Base-by-base conservation (phyloP, 35 echinoderm and acorn worm genomes). In the Chiridota heheva region DNA sequence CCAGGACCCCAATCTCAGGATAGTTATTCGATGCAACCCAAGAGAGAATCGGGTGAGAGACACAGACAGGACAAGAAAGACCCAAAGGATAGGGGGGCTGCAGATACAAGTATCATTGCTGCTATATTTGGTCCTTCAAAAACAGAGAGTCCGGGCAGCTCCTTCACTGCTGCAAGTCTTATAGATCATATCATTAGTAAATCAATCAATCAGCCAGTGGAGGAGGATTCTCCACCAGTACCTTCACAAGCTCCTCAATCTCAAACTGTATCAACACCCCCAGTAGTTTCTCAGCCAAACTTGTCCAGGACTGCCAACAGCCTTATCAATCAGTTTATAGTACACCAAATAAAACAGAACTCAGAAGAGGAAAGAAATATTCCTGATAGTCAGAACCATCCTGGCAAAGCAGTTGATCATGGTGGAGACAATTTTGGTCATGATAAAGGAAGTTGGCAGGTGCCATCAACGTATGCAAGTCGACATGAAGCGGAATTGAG, bases 101-200 rank as follows among this genome's bases (percentile, higher is more conserved):
- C 51, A 29, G 0, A 55, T n/a, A n/a, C n/a, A n/a, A n/a, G n/a
- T n/a, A n/a, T n/a, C n/a, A n/a, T n/a, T n/a, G n/a, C n/a, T n/a
- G n/a, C n/a, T n/a, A n/a, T n/a, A n/a, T n/a, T n/a, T n/a, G n/a
- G n/a, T n/a, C n/a, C n/a, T n/a, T n/a, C n/a, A 73, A 87, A 58
- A 28, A 75, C 46, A 73, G 57, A 2, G 60, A 79, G 12, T n/a
- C 28, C n/a, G 45, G 72, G 72, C 25, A 80, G 51, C 25, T 41
- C 60, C 41, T 78, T 78, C 10, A 87, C 84, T 3, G 62, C 84
- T 8, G 84, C 60, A 3, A 68, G 45, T 69, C 15, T 87, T 37
- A 87, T 87, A 44, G 84, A 87, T 58, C 71, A 77, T 17, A 87
- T 87, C 41, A 87, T 87, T 53, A 64, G 46, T 27, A 18, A 34